Conservation (phyloP, 2,888 invertebrate species). For the Serrognathus titanus region DNA sequence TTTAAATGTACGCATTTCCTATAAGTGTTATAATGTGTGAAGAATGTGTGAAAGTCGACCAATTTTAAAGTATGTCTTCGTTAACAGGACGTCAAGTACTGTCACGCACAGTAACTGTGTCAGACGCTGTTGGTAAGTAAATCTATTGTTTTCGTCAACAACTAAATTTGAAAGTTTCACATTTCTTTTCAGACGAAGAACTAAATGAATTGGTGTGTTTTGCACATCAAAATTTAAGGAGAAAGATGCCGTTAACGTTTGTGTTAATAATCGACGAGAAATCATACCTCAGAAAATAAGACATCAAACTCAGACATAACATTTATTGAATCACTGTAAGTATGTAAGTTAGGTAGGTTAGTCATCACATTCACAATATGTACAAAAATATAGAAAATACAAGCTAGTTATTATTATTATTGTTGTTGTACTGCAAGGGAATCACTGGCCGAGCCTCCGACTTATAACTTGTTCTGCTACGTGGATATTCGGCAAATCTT, state of each 20-base stretch:
- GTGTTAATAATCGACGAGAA: background rate
- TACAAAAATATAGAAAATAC: background rate
- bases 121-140: slow-evolving; percentile 9
- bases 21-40: background rate
- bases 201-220: too few species aligned
- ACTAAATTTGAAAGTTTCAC: background rate
- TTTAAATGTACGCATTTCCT: slow-evolving; percentile 5
- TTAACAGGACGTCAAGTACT: background rate
- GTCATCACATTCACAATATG: background rate
- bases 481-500: slow-evolving; percentile 21
- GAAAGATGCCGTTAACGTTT: too few species aligned
- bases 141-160: slow-evolving; percentile 13
- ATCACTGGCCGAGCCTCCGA: slow-evolving; percentile 12
- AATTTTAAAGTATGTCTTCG: background rate
- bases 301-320: background rate
- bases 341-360: background rate
- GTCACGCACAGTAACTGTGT: background rate
- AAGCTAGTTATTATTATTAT: too few species aligned
- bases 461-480: slow-evolving; percentile 3
- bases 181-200: too few species aligned
- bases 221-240: too few species aligned
- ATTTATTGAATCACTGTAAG: background rate
- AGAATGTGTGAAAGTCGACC: background rate
- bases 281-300: background rate
- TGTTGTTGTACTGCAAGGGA: slow-evolving; percentile 3